Conservation (phyloP, 1,140 invertebrate species). For the Papilio aristodemus region DNA sequence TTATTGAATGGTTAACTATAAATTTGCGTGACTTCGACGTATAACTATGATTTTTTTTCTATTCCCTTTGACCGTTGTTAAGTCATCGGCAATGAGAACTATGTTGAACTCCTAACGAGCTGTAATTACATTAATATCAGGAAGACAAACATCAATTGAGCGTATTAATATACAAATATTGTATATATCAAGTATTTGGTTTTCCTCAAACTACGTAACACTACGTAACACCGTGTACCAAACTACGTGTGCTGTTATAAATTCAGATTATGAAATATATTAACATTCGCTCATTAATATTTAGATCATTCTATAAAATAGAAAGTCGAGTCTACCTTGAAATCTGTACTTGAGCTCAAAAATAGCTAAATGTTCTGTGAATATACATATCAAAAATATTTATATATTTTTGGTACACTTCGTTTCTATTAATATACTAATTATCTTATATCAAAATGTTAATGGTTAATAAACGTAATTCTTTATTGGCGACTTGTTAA, state of each 20-base stretch:
- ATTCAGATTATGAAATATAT: neutral
- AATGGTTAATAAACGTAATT: neutral
- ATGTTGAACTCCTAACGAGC: neutral
- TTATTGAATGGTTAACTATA: no score
- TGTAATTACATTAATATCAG: neutral
- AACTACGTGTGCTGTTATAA: neutral
- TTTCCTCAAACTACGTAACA: neutral
- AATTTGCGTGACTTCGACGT: no score
- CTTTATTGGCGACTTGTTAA: neutral
- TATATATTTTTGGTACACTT: neutral
- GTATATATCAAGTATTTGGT: neutral
- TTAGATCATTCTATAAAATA: no score
- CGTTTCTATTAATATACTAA: neutral
- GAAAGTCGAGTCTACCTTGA: neutral
- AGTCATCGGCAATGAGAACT: no score
- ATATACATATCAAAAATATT: constrained; percentile 9
- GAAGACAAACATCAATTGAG: neutral
- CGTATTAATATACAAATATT: neutral
- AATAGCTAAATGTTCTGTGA: neutral
- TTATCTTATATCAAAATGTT: neutral
- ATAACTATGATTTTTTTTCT: no score
- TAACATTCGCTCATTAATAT: neutral
- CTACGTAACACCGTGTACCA: neutral
- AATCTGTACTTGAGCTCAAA: neutral
- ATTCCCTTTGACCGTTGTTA: neutral